A percentile compares a stretch with the other conserved stretches of the same genome.
phyloP scores from a whole-genome alignment of 2,888 invertebrate species.

The Coelogynopora nodosa region DNA sequence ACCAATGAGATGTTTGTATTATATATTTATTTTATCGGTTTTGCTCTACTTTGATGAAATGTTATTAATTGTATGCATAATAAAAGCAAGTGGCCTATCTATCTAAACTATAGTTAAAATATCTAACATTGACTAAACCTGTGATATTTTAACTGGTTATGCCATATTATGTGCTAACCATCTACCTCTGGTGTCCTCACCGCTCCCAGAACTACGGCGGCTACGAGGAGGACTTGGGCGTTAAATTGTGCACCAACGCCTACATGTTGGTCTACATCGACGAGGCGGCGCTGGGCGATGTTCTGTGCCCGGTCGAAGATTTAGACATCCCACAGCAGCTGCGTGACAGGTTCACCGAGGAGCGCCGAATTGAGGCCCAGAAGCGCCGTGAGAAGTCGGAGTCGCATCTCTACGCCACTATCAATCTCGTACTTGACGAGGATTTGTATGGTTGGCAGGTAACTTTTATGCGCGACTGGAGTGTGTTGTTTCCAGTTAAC shows the following conservation, averaged over 20 bases:
- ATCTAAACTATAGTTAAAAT: too few species aligned
- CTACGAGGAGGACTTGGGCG: conserved; percentile 75
- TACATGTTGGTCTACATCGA: conserved; percentile 99
- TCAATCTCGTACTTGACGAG: conserved; percentile 65
- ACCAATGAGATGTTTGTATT: too few species aligned
- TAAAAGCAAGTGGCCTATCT: too few species aligned
- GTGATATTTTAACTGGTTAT: too few species aligned
- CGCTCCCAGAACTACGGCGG: conserved; percentile 98
- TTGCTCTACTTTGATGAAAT: too few species aligned
- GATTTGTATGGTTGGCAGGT: conserved; percentile 47
- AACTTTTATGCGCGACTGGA: too few species aligned
- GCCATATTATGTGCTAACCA: too few species aligned
- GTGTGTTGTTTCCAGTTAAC: too few species aligned
- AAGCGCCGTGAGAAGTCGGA: conserved; percentile 89
- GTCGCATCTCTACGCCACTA: conserved; percentile 88
- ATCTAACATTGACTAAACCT: too few species aligned
- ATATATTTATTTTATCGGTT: too few species aligned
- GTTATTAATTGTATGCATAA: too few species aligned
- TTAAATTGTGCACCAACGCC: conserved; percentile 93
- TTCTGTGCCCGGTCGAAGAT: conserved; percentile 83
- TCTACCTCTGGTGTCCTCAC: too few species aligned
- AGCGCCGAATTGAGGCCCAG: conserved; percentile 81
- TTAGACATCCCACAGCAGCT: conserved; percentile 81
- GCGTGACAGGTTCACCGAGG: conserved; percentile 80
- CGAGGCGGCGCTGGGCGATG: conserved; percentile 66